Evolutionary conservation across 2,113 vertebrate genomes (phyloP).

Genomic region (Connochaetes taurinus): DNA sequence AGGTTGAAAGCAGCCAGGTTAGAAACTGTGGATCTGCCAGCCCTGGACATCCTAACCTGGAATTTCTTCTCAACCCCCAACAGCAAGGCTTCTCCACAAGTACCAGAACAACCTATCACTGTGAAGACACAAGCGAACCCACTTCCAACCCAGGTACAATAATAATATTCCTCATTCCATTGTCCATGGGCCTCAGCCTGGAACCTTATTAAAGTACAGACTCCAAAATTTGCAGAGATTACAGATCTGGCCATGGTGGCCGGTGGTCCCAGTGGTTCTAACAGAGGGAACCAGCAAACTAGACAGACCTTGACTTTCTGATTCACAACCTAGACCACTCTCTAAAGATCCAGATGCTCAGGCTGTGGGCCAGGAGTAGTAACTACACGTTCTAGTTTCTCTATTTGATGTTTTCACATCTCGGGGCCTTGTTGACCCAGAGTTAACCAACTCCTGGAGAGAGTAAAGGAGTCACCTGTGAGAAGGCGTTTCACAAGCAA

Average conservation of each 20-base stretch:
- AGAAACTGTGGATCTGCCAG: not conserved
- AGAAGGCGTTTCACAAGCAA: not conserved
- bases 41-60: not conserved
- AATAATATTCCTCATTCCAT: not conserved
- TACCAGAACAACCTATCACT: not conserved
- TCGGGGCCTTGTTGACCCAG: not conserved
- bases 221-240: not conserved
- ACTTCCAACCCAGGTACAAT: not conserved
- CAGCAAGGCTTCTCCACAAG: not conserved
- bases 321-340: not conserved
- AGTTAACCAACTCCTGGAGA: too few relatives aligned
- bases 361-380: not conserved
- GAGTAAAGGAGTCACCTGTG: not conserved
- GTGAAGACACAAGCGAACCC: not conserved
- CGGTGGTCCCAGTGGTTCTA: too few relatives aligned
- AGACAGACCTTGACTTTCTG: not conserved
- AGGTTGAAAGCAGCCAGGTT: not conserved
- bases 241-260: fast-evolving
- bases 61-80: not conserved
- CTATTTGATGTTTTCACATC: not conserved
- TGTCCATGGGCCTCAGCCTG: not conserved
- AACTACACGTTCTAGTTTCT: not conserved
- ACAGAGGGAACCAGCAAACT: fast-evolving
- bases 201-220: not conserved
- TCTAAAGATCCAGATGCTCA: not conserved